Percentiles rank a stretch among this genome's conserved stretches.
Conservation (phyloP, 2,113 vertebrate species). For the Laticauda laticaudata region DNA sequence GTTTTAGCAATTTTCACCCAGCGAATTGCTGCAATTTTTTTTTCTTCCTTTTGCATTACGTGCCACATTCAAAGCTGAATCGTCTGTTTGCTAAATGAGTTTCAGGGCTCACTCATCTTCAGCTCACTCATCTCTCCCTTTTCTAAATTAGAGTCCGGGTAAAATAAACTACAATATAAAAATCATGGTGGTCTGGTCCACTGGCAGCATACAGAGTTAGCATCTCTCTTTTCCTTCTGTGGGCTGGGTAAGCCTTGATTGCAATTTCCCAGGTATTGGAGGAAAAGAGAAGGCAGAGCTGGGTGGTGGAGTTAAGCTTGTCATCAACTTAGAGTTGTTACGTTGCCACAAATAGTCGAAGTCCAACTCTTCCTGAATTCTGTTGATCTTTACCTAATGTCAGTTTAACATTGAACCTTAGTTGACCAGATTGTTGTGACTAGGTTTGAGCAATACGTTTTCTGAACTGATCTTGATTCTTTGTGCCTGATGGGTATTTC, state of each 20-base stretch:
- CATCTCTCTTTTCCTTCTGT: neutral
- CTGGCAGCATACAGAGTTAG: neutral
- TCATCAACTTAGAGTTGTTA: too few relatives aligned
- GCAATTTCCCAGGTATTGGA: neutral
- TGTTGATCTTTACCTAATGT: too few relatives aligned
- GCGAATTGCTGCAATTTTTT: constrained; percentile 6
- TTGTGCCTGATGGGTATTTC: neutral
- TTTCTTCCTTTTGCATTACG: neutral
- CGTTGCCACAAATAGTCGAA: too few relatives aligned
- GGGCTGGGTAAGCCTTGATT: neutral
- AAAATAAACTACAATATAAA: neutral
- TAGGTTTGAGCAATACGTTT: too few relatives aligned
- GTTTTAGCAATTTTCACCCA: neutral
- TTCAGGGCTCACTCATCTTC: neutral
- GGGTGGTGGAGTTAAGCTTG: too few relatives aligned
- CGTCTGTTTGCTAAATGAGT: neutral
- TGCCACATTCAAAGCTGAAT: neutral
- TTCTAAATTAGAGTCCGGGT: neutral
- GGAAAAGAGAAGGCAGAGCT: too few relatives aligned
- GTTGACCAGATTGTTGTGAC: too few relatives aligned
- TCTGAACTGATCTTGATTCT: too few relatives aligned
- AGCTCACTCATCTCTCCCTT: neutral
- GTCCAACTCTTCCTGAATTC: too few relatives aligned
- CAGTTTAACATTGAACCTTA: too few relatives aligned
- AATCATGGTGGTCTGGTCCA: neutral